phyloP scores from a whole-genome alignment of 1,140 invertebrate species.

The Atta cephalotes region DNA sequence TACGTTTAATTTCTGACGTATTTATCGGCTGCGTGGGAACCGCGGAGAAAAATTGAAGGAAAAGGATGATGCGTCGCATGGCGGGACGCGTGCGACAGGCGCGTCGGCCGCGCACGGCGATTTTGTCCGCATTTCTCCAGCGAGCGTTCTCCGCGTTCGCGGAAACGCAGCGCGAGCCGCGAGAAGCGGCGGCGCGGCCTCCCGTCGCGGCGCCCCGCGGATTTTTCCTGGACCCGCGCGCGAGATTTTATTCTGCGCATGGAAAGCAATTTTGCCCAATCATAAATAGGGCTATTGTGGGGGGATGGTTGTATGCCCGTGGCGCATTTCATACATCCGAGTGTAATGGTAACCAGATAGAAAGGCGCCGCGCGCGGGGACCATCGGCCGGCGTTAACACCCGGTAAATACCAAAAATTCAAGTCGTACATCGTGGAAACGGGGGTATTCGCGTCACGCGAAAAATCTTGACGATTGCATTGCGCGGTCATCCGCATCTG shows the following conservation, averaged over 20 bases:
- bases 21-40: slow-evolving; percentile 69
- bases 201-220: slow-evolving; percentile 71
- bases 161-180: slow-evolving; percentile 2
- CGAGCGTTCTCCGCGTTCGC: background rate
- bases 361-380: slow-evolving; percentile 84
- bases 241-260: slow-evolving; percentile 87
- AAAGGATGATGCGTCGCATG: background rate
- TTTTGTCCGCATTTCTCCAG: no score
- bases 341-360: slow-evolving; percentile 86
- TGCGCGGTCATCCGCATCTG: background rate
- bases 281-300: slow-evolving; percentile 87
- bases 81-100: no score
- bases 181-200: slow-evolving; percentile 46
- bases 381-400: slow-evolving; percentile 84
- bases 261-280: slow-evolving; percentile 87
- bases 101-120: background rate
- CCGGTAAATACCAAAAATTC: slow-evolving; percentile 80
- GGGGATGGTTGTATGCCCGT: slow-evolving; percentile 85
- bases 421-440: slow-evolving; percentile 46
- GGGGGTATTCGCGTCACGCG: background rate
- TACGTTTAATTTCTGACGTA: slow-evolving; percentile 84
- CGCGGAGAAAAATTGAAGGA: slow-evolving; percentile 60
- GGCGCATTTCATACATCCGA: slow-evolving; percentile 85
- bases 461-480: slow-evolving; percentile 22
- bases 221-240: slow-evolving; percentile 84